Percentiles rank a stretch among this genome's conserved stretches.
phyloP scores from a whole-genome alignment of 1,140 invertebrate genomes.

The Andricus grossulariae region DNA sequence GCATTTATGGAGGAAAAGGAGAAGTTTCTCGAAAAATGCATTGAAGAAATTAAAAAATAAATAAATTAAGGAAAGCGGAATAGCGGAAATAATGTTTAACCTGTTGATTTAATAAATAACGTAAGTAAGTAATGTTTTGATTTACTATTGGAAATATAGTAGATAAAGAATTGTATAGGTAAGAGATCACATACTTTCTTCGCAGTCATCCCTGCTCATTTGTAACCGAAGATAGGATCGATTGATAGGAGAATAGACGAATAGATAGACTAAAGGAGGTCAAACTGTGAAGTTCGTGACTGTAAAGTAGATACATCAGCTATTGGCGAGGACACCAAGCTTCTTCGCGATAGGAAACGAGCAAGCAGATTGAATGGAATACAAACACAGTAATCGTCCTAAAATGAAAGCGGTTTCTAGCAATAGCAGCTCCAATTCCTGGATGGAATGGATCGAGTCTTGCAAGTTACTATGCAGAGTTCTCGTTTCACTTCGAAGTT shows the following conservation, averaged over 20 bases:
- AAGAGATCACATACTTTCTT: neutral
- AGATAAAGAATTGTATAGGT: too few relatives aligned
- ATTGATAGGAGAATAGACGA: conserved; percentile 3
- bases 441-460: neutral
- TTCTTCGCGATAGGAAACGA: conserved; percentile 9
- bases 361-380: too few relatives aligned
- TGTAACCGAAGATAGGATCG: neutral
- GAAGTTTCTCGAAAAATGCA: too few relatives aligned
- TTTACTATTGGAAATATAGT: too few relatives aligned
- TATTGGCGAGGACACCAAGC: neutral
- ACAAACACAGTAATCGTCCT: neutral
- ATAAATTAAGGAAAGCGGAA: too few relatives aligned
- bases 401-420: neutral
- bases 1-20: too few relatives aligned
- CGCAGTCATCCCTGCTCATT: neutral
- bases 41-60: too few relatives aligned
- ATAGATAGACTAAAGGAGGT: conserved; percentile 5
- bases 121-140: too few relatives aligned
- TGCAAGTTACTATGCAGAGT: neutral
- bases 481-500: too few relatives aligned
- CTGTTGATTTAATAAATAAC: too few relatives aligned
- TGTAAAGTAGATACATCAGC: conserved; percentile 7
- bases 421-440: conserved; percentile 2
- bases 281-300: conserved; percentile 14
- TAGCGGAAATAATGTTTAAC: too few relatives aligned